Conservation (phyloP, 1,140 invertebrate species). For the Hylyphantes graminicola region DNA sequence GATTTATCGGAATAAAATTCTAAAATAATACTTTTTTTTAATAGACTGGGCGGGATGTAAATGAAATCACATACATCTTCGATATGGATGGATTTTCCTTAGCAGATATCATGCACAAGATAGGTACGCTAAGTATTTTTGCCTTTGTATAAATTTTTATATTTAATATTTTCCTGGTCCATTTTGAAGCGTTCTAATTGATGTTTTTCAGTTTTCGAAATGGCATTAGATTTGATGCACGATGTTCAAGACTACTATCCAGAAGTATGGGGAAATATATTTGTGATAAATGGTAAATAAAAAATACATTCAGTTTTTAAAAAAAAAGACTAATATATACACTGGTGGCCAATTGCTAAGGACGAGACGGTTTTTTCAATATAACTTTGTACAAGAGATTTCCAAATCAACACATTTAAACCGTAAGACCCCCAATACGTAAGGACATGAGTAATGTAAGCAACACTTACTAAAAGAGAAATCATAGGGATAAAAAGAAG, state of each 20-base stretch:
- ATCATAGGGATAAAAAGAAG: too few species aligned
- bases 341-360: too few species aligned
- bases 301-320: neutral
- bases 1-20: too few species aligned
- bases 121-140: slow-evolving; percentile 3
- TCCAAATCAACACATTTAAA: too few species aligned
- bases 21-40: neutral
- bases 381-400: too few species aligned
- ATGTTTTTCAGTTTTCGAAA: slow-evolving; percentile 31
- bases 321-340: neutral
- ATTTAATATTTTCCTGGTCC: neutral
- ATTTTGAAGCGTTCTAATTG: neutral
- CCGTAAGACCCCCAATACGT: too few species aligned
- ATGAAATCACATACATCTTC: slow-evolving; percentile 42
- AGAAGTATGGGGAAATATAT: slow-evolving; percentile 31
- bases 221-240: slow-evolving; percentile 23
- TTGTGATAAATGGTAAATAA: slow-evolving; percentile 28
- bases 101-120: slow-evolving; percentile 21
- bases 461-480: too few species aligned
- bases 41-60: slow-evolving; percentile 7
- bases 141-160: neutral
- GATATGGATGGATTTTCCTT: slow-evolving; percentile 27
- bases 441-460: too few species aligned
- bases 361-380: too few species aligned
- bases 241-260: slow-evolving; percentile 37